Base-by-base conservation (phyloP, 1,140 invertebrate species). In the Meteorus sp. region DNA sequence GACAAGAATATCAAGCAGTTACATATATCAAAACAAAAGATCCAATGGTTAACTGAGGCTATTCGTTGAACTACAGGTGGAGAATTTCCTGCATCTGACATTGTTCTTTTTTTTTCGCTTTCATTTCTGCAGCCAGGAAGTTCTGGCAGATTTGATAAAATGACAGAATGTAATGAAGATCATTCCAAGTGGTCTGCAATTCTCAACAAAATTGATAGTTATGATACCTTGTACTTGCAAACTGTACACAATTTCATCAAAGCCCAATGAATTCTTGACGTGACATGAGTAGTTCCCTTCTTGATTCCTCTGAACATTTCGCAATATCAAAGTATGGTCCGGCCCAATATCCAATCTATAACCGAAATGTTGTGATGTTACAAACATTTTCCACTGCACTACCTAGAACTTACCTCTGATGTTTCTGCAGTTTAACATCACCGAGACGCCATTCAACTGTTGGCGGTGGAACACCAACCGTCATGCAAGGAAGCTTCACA, bases 201-300 rank as follows among this genome's bases (percentile, higher is more conserved):
- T 45, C 23, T 25, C n/a, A 23, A 19, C 7, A 11, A 37, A 56
- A 22, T 51, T 47, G 29, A 13, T n/a, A 22, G 11, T 27, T 8
- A 35, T 9, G 23, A 33, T 74, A 78, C 76, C 81, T 84, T 87
- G 85, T 3, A 88, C 85, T 63, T 80, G 81, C 4, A 89, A 64
- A 20, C 82, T 78, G 69, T 86, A 86, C 8, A 80, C 77, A 47
- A 89, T 85, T 59, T 82, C 76, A 70, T 88, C 87, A 2, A 78
- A 77, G 0, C 86, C 86, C 56, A 84, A 77, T 1, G 76, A 69
- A 70, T 89, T 88, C 57, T 79, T 77, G 0, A 82, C 86, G 11
- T 78, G 74, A 66, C 88, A 89, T 0, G 86, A 81, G 65, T 88
- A 88, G 67, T 88, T 86, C 9, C 86, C 86, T 60, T 85, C 83